Conservation (phyloP, 2,113 vertebrate species). For the Microcebus ravelobensis region DNA sequence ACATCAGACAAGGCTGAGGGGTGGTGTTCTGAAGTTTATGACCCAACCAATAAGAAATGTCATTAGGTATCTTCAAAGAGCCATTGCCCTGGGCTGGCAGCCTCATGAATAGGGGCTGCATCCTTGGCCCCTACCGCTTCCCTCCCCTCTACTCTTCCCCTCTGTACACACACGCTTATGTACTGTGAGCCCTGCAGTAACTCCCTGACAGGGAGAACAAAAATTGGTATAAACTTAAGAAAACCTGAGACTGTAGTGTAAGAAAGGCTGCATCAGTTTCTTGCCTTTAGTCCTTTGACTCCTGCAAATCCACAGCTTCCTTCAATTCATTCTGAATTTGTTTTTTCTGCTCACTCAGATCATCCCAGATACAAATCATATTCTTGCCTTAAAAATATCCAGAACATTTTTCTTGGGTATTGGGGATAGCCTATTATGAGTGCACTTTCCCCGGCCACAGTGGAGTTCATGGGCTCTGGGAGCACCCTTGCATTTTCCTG, state of each 20-base stretch:
- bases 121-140: slow-evolving; percentile 10
- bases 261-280: not conserved
- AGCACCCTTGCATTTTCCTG: fast-evolving
- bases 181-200: not conserved
- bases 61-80: not conserved
- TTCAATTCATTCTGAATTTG: not conserved
- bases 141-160: not conserved
- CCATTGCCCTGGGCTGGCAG: not conserved
- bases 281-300: not conserved
- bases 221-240: not conserved
- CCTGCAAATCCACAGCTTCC: not conserved
- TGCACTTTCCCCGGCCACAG: not conserved
- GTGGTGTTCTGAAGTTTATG: not conserved
- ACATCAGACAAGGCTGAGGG: too few species aligned
- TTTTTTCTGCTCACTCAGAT: not conserved
- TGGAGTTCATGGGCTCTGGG: not conserved
- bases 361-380: slow-evolving; percentile 63
- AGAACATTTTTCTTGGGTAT: not conserved
- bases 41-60: not conserved
- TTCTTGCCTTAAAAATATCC: not conserved
- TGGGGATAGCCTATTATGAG: not conserved
- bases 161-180: not conserved
- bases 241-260: not conserved
- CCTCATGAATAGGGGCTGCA: not conserved
- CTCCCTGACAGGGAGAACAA: not conserved